A percentile compares a stretch with the other conserved stretches of the same genome.
These are phyloP conservation scores for Parnassius smintheus DNA, from an alignment of 2,888 invertebrate species.

Conservation along the genomic window DNA sequence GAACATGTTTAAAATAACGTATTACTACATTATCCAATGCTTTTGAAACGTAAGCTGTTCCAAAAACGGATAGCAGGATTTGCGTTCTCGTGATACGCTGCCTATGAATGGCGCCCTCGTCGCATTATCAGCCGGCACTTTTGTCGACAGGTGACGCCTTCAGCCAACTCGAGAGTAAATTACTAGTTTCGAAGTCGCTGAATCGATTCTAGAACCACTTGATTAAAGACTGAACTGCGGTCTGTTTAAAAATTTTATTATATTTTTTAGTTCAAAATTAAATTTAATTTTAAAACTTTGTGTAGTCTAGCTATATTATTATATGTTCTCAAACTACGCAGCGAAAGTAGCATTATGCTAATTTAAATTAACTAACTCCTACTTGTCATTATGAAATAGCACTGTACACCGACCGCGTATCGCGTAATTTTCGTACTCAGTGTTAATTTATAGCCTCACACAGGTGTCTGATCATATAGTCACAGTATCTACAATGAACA, in stretches of 20 bases:
- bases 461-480: conserved; percentile 52
- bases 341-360: conserved; percentile 1
- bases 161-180: conserved; percentile 80
- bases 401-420: conserved; percentile 22
- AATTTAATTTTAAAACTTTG: too few relatives aligned
- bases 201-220: conserved; percentile 74
- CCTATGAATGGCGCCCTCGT: conserved; percentile 72
- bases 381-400: conserved; percentile 29
- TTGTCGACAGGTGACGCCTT: conserved; percentile 79
- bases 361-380: conserved; percentile 5
- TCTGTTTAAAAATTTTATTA: conserved; percentile 49
- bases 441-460: conserved; percentile 38
- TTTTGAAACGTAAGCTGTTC: conserved; percentile 30
- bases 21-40: conserved; percentile 21
- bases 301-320: too few relatives aligned
- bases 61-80: conserved; percentile 43
- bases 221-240: conserved; percentile 51
- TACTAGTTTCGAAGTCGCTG: conserved; percentile 77
- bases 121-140: conserved; percentile 79
- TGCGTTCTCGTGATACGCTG: conserved; percentile 59
- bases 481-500: conserved; percentile 44
- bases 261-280: conserved; percentile 20
- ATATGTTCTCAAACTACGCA: neutral
- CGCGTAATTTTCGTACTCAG: conserved; percentile 22
- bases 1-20: too few relatives aligned